phyloP scores from a whole-genome alignment of 2,888 invertebrate genomes.

The Notodonta ziczac region DNA sequence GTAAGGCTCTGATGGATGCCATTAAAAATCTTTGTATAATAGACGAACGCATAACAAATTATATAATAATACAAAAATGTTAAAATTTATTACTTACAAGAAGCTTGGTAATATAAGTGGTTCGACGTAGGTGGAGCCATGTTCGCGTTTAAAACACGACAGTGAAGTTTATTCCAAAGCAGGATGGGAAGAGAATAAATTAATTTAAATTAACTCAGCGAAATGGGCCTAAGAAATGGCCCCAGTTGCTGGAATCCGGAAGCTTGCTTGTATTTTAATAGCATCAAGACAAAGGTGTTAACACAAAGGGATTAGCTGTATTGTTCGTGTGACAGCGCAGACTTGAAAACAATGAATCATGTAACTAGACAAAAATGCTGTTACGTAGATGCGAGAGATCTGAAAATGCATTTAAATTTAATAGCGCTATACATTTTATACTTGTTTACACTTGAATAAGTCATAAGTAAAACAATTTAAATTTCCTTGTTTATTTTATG shows the following conservation, averaged over 20 bases:
- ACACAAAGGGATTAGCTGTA: slow-evolving; percentile 70
- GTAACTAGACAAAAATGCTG: slow-evolving; percentile 40
- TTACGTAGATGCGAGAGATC: slow-evolving; percentile 19
- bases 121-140: slow-evolving; percentile 38
- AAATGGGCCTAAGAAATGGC: slow-evolving; percentile 74
- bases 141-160: slow-evolving; percentile 49
- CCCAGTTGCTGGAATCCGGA: slow-evolving; percentile 66
- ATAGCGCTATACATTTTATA: not conserved
- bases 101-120: slow-evolving; percentile 28
- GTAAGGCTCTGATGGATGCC: too few relatives aligned
- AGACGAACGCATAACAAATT: not conserved
- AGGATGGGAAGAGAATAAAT: slow-evolving; percentile 71
- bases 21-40: too few relatives aligned
- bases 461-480: not conserved
- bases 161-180: slow-evolving; percentile 58
- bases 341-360: slow-evolving; percentile 48
- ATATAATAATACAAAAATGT: not conserved
- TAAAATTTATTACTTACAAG: slow-evolving; percentile 13
- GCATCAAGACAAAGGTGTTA: slow-evolving; percentile 70
- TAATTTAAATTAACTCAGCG: slow-evolving; percentile 78
- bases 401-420: slow-evolving; percentile 21
- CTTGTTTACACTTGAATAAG: not conserved
- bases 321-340: slow-evolving; percentile 54
- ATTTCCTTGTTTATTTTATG: not conserved
- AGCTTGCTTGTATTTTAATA: slow-evolving; percentile 71